Conservation (phyloP, 2,797 vertebrate species). For the Ataeniobius toweri region DNA sequence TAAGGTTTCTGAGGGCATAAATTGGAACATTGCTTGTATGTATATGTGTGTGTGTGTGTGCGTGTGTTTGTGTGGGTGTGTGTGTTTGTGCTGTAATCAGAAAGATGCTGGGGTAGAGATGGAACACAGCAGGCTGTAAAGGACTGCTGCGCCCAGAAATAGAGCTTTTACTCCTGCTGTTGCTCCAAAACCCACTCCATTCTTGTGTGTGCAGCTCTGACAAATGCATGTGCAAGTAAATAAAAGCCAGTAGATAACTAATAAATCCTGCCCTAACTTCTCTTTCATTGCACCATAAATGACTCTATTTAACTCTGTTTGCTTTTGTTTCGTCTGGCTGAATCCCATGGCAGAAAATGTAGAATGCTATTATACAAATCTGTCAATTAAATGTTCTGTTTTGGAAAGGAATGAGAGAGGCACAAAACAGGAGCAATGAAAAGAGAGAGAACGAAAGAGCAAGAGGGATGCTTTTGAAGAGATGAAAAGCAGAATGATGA, state of each 20-base stretch:
- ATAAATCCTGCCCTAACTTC: constrained; percentile 7
- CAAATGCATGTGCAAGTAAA: neutral
- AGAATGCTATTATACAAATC: constrained; percentile 57
- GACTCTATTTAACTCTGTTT: constrained; percentile 1
- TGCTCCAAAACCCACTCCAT: constrained; percentile 33
- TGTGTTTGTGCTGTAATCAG: constrained; percentile 37
- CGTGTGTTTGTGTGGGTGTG: neutral
- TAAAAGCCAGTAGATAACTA: constrained; percentile 2
- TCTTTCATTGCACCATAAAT: neutral
- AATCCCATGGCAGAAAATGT: constrained; percentile 10
- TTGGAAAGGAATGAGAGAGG: constrained; percentile 11
- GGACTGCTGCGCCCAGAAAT: constrained; percentile 45
- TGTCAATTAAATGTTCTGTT: constrained; percentile 42
- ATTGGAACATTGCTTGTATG: neutral
- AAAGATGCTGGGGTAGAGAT: constrained; percentile 40
- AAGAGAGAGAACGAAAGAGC: constrained; percentile 4
- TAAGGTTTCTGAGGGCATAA: constrained; percentile 10
- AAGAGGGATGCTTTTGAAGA: constrained; percentile 51
- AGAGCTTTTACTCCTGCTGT: constrained; percentile 54
- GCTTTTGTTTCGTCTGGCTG: constrained; percentile 20
- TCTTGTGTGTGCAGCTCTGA: neutral
- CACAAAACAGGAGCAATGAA: neutral
- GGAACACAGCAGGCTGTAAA: constrained; percentile 45
- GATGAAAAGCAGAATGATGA: constrained; percentile 56
- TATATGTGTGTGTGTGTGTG: neutral